Conservation (phyloP, 2,888 invertebrate genomes). For the Epinotia demarniana region DNA sequence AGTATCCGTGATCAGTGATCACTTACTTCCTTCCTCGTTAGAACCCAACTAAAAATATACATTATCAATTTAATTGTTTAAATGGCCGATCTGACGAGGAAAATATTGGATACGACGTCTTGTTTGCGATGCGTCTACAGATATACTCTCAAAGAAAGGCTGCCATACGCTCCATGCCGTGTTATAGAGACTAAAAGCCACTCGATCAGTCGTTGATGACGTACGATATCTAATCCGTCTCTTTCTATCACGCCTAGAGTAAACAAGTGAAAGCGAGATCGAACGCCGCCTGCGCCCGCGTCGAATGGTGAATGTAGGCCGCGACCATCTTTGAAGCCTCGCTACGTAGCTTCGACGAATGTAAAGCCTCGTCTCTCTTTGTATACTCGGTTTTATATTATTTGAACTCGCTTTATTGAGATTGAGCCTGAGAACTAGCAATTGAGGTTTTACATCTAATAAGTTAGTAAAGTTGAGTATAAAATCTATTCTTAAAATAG, state of each 20-base stretch:
- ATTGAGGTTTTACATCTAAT: not conserved
- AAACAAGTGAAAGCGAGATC: slow-evolving; percentile 67
- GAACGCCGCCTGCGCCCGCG: slow-evolving; percentile 67
- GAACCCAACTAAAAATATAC: slow-evolving; percentile 1
- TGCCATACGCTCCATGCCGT: slow-evolving; percentile 56
- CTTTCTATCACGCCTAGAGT: slow-evolving; percentile 53
- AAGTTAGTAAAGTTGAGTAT: not conserved
- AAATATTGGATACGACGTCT: slow-evolving; percentile 15
- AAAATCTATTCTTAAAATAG: not conserved
- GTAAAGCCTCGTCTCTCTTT: slow-evolving; percentile 71
- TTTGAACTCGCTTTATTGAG: slow-evolving; percentile 16
- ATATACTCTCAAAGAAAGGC: slow-evolving; percentile 65
- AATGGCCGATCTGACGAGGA: slow-evolving; percentile 24
- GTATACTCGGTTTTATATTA: slow-evolving; percentile 29
- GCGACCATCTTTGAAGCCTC: slow-evolving; percentile 81
- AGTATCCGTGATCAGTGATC: slow-evolving; percentile 33
- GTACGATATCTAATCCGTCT: slow-evolving; percentile 56
- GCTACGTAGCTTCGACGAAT: slow-evolving; percentile 71
- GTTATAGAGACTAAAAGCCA: slow-evolving; percentile 52
- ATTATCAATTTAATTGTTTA: slow-evolving; percentile 28
- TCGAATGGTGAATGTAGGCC: slow-evolving; percentile 83
- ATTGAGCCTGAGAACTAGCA: not conserved
- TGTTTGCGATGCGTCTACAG: slow-evolving; percentile 53
- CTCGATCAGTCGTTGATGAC: slow-evolving; percentile 65
- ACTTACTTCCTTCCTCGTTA: slow-evolving; percentile 34